A percentile compares a stretch with the other conserved stretches of the same genome.
phyloP scores from a whole-genome alignment of 2,888 invertebrate genomes.

The Rotaria sp. region DNA sequence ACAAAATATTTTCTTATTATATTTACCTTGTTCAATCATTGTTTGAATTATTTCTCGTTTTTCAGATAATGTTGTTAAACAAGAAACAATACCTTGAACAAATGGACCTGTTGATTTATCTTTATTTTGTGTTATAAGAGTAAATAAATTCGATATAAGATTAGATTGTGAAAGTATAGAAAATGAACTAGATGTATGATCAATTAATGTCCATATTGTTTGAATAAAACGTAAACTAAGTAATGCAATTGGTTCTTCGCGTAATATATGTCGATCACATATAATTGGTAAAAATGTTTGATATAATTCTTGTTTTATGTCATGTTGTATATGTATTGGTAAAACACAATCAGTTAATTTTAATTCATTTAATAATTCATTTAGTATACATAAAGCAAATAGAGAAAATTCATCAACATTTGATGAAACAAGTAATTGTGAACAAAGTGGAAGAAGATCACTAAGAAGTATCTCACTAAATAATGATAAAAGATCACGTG shows the following conservation, averaged over 20 bases:
- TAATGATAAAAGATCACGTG: neutral
- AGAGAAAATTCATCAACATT: conserved; percentile 2
- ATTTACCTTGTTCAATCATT: conserved; percentile 17
- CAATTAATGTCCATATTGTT: neutral
- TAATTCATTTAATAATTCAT: conserved; percentile 21
- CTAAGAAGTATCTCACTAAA: conserved; percentile 10
- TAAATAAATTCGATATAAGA: neutral
- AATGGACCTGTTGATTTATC: conserved; percentile 10
- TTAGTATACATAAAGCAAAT: neutral
- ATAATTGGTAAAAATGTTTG: conserved; percentile 8
- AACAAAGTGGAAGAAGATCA: neutral
- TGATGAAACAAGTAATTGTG: neutral
- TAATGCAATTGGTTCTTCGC: neutral
- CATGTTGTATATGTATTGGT: neutral
- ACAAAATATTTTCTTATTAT: too few relatives aligned
- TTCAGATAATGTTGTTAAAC: conserved; percentile 21
- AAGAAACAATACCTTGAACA: neutral
- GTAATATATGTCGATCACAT: neutral
- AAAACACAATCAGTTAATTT: neutral
- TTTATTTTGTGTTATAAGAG: neutral
- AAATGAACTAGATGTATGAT: neutral
- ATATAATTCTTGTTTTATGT: conserved; percentile 18
- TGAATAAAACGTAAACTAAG: conserved; percentile 21
- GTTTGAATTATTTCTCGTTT: neutral
- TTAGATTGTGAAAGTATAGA: neutral